These are phyloP conservation scores for Liodrosophila aerea DNA, from an alignment of 2,888 invertebrate species.

Conservation along the genomic window DNA sequence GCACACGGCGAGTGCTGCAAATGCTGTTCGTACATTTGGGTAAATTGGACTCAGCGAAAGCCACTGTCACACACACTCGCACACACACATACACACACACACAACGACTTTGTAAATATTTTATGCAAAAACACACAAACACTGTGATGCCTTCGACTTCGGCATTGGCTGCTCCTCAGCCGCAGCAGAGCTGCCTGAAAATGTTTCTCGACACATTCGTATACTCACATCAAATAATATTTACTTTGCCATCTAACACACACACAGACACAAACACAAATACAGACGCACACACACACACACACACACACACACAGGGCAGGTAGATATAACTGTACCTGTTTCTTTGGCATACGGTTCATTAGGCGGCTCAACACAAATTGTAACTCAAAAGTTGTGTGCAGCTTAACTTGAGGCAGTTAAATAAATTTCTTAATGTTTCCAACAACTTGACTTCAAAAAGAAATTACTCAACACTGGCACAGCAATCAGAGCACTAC, in stretches of 20 bases:
- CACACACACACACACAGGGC: slow-evolving; percentile 8
- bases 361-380: slow-evolving; percentile 60
- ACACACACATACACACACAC: slow-evolving; percentile 18
- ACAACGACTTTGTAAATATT: slow-evolving; percentile 67
- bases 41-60: slow-evolving; percentile 71
- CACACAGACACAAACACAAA: slow-evolving; percentile 18
- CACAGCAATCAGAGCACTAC: slow-evolving; percentile 7
- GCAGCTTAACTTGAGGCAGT: slow-evolving; percentile 52
- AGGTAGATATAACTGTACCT: slow-evolving; percentile 14
- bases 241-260: slow-evolving; percentile 53
- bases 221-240: slow-evolving; percentile 69
- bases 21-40: slow-evolving; percentile 68
- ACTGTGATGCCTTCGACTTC: slow-evolving; percentile 13
- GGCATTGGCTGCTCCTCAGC: slow-evolving; percentile 24
- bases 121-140: slow-evolving; percentile 72
- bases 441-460: slow-evolving; percentile 37
- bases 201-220: slow-evolving; percentile 69
- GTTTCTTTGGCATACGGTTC: slow-evolving; percentile 48
- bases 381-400: slow-evolving; percentile 52
- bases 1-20: slow-evolving; percentile 45
- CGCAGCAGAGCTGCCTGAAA: slow-evolving; percentile 55
- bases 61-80: slow-evolving; percentile 52
- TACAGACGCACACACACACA: slow-evolving; percentile 10
- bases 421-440: slow-evolving; percentile 50
- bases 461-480: slow-evolving; percentile 18